Evolutionary conservation across 2,113 vertebrate genomes (phyloP).

Genomic region (Cardinalis cardinalis): DNA sequence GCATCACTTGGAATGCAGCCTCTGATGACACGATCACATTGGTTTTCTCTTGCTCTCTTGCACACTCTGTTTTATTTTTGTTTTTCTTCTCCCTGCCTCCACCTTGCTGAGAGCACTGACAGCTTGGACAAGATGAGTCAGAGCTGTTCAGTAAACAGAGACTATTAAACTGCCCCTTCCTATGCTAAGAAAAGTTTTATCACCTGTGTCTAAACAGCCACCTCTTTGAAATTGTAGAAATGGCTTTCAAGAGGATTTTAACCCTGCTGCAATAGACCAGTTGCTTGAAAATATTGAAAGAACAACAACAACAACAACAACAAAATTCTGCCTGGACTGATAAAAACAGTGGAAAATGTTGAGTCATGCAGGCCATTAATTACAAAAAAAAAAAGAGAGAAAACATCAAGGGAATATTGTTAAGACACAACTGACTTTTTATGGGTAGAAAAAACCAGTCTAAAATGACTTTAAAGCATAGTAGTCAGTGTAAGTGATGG

Average conservation of each 20-base stretch:
- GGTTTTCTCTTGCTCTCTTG: neutral
- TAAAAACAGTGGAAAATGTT: neutral
- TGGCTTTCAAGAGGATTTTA: neutral
- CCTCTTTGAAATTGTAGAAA: neutral
- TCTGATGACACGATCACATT: neutral
- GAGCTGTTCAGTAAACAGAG: slow-evolving; percentile 30
- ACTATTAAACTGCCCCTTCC: neutral
- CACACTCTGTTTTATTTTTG: neutral
- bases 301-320: neutral
- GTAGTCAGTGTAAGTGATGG: neutral
- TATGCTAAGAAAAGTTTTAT: neutral
- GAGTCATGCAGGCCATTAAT: slow-evolving; percentile 29
- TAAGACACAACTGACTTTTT: neutral
- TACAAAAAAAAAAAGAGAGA: neutral
- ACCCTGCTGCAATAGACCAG: neutral
- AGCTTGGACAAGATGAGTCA: slow-evolving; percentile 51
- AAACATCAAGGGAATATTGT: neutral
- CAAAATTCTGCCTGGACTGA: neutral
- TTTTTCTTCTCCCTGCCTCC: neutral
- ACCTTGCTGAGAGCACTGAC: neutral
- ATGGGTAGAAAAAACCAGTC: neutral
- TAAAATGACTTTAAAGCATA: neutral
- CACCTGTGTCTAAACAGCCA: neutral
- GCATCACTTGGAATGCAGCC: neutral
- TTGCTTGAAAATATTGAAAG: neutral